Conservation (phyloP, 2,797 vertebrate species). For the Characodon lateralis region DNA sequence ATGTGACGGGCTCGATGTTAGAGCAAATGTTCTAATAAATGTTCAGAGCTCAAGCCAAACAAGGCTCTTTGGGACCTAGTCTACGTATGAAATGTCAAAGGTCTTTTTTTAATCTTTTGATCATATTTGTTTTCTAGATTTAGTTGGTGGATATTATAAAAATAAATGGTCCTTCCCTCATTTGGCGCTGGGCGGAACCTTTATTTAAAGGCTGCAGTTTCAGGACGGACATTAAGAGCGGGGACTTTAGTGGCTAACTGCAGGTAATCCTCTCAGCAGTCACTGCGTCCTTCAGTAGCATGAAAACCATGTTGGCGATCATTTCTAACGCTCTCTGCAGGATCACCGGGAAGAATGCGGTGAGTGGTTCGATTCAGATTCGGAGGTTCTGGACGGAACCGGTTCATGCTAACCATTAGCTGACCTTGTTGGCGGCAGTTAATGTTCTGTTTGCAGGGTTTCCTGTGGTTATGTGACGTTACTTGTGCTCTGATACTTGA, state of each 20-base stretch:
- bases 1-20: too few species aligned
- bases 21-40: too few species aligned
- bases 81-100: neutral
- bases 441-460: neutral
- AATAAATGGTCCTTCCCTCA: neutral
- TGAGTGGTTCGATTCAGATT: conserved; percentile 43
- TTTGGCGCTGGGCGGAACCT: neutral
- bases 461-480: too few species aligned
- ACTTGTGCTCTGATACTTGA: neutral
- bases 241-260: neutral
- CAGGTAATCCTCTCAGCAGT: conserved; percentile 28
- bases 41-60: neutral
- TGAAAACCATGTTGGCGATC: conserved; percentile 71
- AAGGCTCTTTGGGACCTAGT: neutral
- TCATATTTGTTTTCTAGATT: neutral
- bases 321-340: conserved; percentile 73
- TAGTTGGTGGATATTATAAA: neutral
- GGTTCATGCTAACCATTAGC: conserved; percentile 21
- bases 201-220: neutral
- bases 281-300: conserved; percentile 35
- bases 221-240: conserved; percentile 21
- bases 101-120: neutral
- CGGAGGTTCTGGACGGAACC: neutral
- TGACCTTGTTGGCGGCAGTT: conserved; percentile 63
- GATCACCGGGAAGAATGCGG: conserved; percentile 72